A percentile compares a stretch with the other conserved stretches of the same genome.
phyloP scores from a whole-genome alignment of 2,888 invertebrate species.

The Andrena dorsata region DNA sequence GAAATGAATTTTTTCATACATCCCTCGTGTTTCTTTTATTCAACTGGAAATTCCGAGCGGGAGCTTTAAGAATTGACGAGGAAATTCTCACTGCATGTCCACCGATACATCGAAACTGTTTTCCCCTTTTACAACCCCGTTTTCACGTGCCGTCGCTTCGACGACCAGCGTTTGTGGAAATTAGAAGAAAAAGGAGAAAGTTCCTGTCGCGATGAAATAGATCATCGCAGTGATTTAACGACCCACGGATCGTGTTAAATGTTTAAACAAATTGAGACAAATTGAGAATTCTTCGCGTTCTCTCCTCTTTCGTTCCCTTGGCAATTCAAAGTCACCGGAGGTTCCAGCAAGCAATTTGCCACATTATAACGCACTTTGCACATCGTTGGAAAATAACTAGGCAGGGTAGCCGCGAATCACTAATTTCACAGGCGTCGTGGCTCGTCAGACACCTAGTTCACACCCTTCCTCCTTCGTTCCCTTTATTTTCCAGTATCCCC shows the following conservation, averaged over 20 bases:
- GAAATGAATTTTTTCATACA: background rate
- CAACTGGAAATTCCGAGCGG: background rate
- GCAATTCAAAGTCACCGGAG: background rate
- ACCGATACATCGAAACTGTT: background rate
- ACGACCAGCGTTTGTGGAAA: no score
- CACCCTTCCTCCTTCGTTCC: background rate
- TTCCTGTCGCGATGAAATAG: conserved; percentile 18
- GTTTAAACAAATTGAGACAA: conserved; percentile 32
- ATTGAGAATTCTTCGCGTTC: background rate
- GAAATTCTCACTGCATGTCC: background rate
- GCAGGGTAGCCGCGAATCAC: conserved; percentile 10
- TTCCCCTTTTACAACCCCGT: no score
- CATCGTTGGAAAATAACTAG: conserved; percentile 27
- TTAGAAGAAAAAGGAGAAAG: no score
- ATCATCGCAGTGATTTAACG: conserved; percentile 26
- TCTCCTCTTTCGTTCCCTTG: background rate
- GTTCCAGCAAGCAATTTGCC: conserved; percentile 12
- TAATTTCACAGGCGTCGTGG: background rate
- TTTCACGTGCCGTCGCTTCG: no score
- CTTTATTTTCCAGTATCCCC: background rate
- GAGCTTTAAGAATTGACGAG: no score
- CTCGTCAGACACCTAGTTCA: background rate
- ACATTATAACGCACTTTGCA: conserved; percentile 44
- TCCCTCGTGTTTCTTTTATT: background rate
- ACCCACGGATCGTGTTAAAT: conserved; percentile 29